Evolutionary conservation across 2,797 vertebrate species (phyloP).

Genomic region (Cynopterus sphinx): DNA sequence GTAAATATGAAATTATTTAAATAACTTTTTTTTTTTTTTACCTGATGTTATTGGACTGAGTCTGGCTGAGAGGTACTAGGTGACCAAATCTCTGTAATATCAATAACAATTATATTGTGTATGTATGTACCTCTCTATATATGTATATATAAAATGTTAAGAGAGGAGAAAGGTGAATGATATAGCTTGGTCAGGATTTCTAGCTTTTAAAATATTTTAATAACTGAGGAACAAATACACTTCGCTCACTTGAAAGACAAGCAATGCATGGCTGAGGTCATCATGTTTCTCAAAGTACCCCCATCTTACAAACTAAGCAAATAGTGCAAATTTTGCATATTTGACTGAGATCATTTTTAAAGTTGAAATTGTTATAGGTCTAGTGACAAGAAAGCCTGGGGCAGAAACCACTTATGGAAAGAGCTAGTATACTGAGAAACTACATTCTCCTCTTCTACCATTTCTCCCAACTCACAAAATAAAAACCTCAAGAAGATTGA

Average conservation of each 20-base stretch:
- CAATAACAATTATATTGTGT: not conserved
- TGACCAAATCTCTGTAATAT: not conserved
- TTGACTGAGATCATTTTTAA: slow-evolving; percentile 91
- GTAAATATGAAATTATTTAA: not conserved
- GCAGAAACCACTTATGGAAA: slow-evolving; percentile 88
- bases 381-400: slow-evolving; percentile 89
- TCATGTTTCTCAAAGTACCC: slow-evolving; percentile 92
- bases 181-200: not conserved
- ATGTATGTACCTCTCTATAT: too few species aligned
- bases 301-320: slow-evolving; percentile 87
- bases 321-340: slow-evolving; percentile 92
- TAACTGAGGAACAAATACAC: slow-evolving; percentile 90
- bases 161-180: too few species aligned
- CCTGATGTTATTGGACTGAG: not conserved
- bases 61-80: too few species aligned
- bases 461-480: slow-evolving; percentile 68
- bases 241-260: slow-evolving; percentile 91
- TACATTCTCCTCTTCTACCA: not conserved
- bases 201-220: slow-evolving; percentile 88
- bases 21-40: not conserved
- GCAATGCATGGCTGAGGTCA: slow-evolving; percentile 90
- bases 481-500: slow-evolving; percentile 86
- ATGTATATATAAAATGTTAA: not conserved
- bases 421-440: slow-evolving; percentile 82
- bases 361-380: slow-evolving; percentile 91